Conservation (phyloP, 2,113 vertebrate genomes). For the Danionella cerebrum region DNA sequence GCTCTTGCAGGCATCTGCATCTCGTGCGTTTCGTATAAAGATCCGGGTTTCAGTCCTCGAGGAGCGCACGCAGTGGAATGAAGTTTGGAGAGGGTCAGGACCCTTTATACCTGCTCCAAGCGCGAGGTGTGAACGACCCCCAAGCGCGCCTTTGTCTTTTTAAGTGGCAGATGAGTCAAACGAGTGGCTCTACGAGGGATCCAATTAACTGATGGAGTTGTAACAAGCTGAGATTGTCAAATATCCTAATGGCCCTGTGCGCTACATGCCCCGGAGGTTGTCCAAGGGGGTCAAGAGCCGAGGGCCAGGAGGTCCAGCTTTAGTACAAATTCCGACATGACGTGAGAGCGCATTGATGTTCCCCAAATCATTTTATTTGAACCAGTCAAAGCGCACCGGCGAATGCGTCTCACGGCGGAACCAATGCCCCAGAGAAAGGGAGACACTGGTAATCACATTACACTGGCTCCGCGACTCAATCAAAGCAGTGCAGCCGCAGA, state of each 20-base stretch:
- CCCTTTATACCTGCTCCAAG: conserved; percentile 55
- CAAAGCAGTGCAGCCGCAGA: conserved; percentile 1
- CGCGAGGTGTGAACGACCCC: conserved; percentile 65
- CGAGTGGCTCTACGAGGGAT: conserved; percentile 66
- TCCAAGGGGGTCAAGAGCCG: conserved; percentile 43
- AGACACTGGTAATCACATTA: conserved; percentile 32
- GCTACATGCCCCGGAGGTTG: conserved; percentile 61
- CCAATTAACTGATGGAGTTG: conserved; percentile 73
- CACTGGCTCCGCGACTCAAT: background rate
- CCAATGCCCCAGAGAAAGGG: conserved; percentile 44
- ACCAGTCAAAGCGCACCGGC: conserved; percentile 48
- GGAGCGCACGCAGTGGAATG: conserved; percentile 38
- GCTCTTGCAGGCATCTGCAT: conserved; percentile 58
- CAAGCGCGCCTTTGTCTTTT: conserved; percentile 60
- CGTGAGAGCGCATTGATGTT: conserved; percentile 67
- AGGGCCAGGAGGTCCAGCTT: conserved; percentile 44
- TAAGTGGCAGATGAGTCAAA: conserved; percentile 66
- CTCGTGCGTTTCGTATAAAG: conserved; percentile 8
- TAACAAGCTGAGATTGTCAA: conserved; percentile 71
- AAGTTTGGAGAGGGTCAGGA: background rate
- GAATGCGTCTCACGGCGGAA: conserved; percentile 58
- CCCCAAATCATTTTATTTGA: conserved; percentile 64
- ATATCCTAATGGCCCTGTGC: conserved; percentile 65
- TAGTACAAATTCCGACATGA: conserved; percentile 69
- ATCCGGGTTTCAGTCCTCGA: conserved; percentile 19